Conservation (phyloP, 1,140 invertebrate species). For the Oedothorax gibbosus region DNA sequence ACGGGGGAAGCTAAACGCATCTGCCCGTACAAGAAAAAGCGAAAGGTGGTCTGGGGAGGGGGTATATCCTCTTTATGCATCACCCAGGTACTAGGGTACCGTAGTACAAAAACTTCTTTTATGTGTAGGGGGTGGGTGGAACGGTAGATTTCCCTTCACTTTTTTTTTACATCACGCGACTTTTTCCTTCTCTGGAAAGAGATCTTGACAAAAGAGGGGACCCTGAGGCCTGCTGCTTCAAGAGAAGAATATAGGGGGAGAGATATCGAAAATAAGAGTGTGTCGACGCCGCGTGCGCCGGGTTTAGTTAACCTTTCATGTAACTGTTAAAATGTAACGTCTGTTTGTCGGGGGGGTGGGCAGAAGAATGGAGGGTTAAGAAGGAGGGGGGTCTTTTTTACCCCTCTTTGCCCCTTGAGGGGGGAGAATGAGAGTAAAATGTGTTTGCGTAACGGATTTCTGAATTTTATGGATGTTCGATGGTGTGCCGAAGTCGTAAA, state of each 20-base stretch:
- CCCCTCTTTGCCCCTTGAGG: background rate
- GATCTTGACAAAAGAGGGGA: conserved; percentile 4
- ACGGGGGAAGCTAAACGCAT: conserved; percentile 14
- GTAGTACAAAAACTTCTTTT: conserved; percentile 41
- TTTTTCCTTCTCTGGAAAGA: conserved; percentile 28
- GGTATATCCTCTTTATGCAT: conserved; percentile 45
- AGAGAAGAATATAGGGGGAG: background rate
- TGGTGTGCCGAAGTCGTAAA: background rate
- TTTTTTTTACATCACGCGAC: background rate
- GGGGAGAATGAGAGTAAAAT: conserved; percentile 12
- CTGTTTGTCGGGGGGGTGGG: background rate
- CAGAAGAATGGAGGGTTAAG: background rate
- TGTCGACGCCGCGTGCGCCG: background rate
- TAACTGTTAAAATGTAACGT: conserved; percentile 18
- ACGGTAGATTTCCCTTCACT: conserved; percentile 49
- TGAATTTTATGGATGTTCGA: background rate
- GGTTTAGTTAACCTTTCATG: conserved; percentile 38
- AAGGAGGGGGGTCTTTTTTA: background rate
- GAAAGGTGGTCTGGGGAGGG: conserved; percentile 42
- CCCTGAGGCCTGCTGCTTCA: conserved; percentile 13
- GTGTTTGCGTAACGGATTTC: conserved; percentile 17
- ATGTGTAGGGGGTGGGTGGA: conserved; percentile 45
- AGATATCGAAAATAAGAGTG: conserved; percentile 46
- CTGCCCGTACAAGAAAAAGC: conserved; percentile 44
- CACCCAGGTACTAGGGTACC: background rate